Base-by-base conservation (phyloP, 2,888 invertebrate genomes). In the Dolomedes plantarius region DNA sequence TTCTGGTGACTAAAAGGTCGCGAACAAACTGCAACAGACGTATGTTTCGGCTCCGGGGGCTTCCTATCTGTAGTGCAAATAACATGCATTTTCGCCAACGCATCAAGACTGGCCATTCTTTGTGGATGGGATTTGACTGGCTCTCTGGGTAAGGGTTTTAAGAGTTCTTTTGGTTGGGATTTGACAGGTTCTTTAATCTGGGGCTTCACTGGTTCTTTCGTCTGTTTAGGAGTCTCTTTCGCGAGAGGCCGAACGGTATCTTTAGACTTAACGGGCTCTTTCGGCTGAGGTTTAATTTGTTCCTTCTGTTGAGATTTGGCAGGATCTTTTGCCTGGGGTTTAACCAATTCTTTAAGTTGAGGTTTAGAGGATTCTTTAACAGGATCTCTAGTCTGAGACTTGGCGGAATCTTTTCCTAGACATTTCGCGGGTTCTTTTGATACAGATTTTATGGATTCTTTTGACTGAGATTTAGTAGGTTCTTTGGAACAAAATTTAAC, bases 61-160 rank as follows among this genome's bases (percentile, higher is more conserved):
- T 65, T 87, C 23, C 87, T 32, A 7, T 81, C 82, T 0, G 82
- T 77, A 13, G 72, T 78, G 32, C 81, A 82, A 62, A 87, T 78
- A n/a, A 87, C 87, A 36, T 87, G 87, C 82, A 87, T 74, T 46
- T 77, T 87, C 1, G 87, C 87, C 32, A 87, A 32, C 19, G 87
- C 87, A 68, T 87, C 82, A 1, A 87, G 77, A 71, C 87, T 87
- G 19, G 87, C 87, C 87, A 87, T 81, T 29, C 87, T 81, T 28
- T 77, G 78, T 11, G 82, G 87, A 69, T 87, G 81, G 19, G 62
- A 50, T 56, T 87, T 87, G 0, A 69, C 19, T 3, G 77, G 77
- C 69, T 64, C 81, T 23, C 32, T 41, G 27, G 28, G 28, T 11
- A 27, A 19, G 23, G 62, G 36, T 36, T 36, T 23, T 3, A 28